Conservation (phyloP, 2,888 invertebrate genomes). For the Ceramica pisi region DNA sequence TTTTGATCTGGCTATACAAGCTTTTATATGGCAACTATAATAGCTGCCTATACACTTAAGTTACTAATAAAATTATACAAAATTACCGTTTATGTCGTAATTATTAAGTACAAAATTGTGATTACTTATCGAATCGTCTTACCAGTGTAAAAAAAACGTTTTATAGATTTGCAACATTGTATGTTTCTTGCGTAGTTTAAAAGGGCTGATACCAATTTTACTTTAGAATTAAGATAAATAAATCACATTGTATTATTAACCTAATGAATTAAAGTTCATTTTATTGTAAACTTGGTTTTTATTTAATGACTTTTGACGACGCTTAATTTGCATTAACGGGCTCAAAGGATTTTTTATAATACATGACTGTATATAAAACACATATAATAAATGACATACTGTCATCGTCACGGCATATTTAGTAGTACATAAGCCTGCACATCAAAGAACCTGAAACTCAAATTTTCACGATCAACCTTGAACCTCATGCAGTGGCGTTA, state of each 20-base stretch:
- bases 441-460: too few relatives aligned
- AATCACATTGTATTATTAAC: slow-evolving; percentile 74
- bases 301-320: slow-evolving; percentile 6
- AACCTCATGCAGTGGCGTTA: too few relatives aligned
- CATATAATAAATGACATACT: too few relatives aligned
- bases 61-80: slow-evolving; percentile 65
- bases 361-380: too few relatives aligned
- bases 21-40: slow-evolving; percentile 54
- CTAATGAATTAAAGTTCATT: slow-evolving; percentile 69
- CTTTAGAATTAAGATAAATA: slow-evolving; percentile 78
- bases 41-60: slow-evolving; percentile 41
- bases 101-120: slow-evolving; percentile 82
- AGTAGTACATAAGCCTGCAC: too few relatives aligned
- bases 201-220: slow-evolving; percentile 87
- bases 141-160: slow-evolving; percentile 81
- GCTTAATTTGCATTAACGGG: too few relatives aligned
- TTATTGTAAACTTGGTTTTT: slow-evolving; percentile 50
- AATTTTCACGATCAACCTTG: too few relatives aligned
- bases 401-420: too few relatives aligned
- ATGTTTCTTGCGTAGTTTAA: slow-evolving; percentile 71
- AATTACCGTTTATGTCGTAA: slow-evolving; percentile 63
- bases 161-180: slow-evolving; percentile 73
- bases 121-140: slow-evolving; percentile 76
- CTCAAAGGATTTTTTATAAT: too few relatives aligned
- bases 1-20: slow-evolving; percentile 40